Conservation (phyloP, 2,113 vertebrate species). For the Elgaria multicarinata region DNA sequence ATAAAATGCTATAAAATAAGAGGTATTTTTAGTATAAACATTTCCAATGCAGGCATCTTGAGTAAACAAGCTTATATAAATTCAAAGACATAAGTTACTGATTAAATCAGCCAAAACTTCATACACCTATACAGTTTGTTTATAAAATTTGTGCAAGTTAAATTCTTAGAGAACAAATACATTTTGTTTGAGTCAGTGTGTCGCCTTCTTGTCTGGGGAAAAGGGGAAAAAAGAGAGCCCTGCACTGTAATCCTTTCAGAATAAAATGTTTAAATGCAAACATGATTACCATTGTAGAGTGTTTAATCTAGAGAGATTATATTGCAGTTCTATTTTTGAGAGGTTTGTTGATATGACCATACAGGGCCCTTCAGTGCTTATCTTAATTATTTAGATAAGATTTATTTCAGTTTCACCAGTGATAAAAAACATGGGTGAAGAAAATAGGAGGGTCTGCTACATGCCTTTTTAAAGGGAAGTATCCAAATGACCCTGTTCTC, state of each 20-base stretch:
- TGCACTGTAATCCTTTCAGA: slow-evolving; percentile 88
- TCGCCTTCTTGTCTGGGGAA: slow-evolving; percentile 91
- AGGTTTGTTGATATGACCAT: slow-evolving; percentile 77
- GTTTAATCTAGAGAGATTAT: slow-evolving; percentile 86
- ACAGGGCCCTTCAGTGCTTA: slow-evolving; percentile 71
- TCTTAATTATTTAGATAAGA: slow-evolving; percentile 81
- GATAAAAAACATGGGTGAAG: slow-evolving; percentile 75
- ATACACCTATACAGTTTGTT: slow-evolving; percentile 76
- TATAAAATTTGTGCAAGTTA: slow-evolving; percentile 74
- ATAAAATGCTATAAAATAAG: slow-evolving; percentile 40
- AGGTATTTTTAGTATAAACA: slow-evolving; percentile 59
- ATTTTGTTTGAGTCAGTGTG: slow-evolving; percentile 81
- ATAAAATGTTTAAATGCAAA: slow-evolving; percentile 94
- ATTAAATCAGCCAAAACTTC: slow-evolving; percentile 70
- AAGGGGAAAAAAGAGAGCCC: slow-evolving; percentile 78
- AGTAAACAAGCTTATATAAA: slow-evolving; percentile 61
- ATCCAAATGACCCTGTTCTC: background rate
- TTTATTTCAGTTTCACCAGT: slow-evolving; percentile 78
- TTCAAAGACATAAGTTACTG: slow-evolving; percentile 72
- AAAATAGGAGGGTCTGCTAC: slow-evolving; percentile 61
- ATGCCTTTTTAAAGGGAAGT: slow-evolving; percentile 66
- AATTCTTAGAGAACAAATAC: slow-evolving; percentile 76
- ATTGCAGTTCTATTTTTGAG: slow-evolving; percentile 82
- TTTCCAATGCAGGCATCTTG: slow-evolving; percentile 65
- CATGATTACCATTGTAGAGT: slow-evolving; percentile 84